Base-by-base conservation (phyloP, 64 coral and sea anemone species). In the Pocillopora damicornis region DNA sequence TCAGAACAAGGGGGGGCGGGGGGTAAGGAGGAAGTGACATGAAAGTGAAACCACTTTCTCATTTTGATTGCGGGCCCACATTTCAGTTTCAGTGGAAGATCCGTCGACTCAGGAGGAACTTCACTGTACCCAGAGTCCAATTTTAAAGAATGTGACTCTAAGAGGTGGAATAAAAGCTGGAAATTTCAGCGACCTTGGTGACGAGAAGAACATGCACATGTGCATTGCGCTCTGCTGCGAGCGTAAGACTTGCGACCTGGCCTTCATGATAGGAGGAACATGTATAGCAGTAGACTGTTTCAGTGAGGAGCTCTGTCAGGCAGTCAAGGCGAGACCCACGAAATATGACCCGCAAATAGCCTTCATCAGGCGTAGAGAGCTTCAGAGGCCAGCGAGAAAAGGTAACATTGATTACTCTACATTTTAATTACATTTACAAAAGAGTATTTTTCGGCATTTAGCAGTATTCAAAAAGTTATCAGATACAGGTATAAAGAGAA, bases 221-320 rank as follows among this genome's bases (percentile, higher is more conserved):
- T 98, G 96, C 57, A 98, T 88, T 57, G 96, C 96, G 3, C 68
- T 98, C 9, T 98, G 96, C 61, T 98, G 96, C 78, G 96, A 81
- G 20, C 76, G 93, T 2, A 77, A 61, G 73, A 94, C 87, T 34
- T 98, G 96, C 65, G 96, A 98, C 93, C 90, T 98, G 73, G 96
- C 96, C 3, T 92, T 98, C 74, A 95, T 98, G 96, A 98, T 98
- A n/a, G 90, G 86, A 20, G 51, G 38, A 1, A 95, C 93, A 16
- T 98, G 96, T 65, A 92, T 98, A 57, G 96, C 92, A 60, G 96
- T 98, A 26, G 96, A 92, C 12, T 98, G 96, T 80, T 92, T 82
- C 34, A 95, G 90, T 12, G 96, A 98, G 57, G 96, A 98, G 78
- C 42, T 95, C 13, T 98, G 96, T 62, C 96, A 93, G 36, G 90